These are phyloP conservation scores for Porites divaricata DNA, from an alignment of 92 coral and sea anemone genomes.

Conservation along the genomic window DNA sequence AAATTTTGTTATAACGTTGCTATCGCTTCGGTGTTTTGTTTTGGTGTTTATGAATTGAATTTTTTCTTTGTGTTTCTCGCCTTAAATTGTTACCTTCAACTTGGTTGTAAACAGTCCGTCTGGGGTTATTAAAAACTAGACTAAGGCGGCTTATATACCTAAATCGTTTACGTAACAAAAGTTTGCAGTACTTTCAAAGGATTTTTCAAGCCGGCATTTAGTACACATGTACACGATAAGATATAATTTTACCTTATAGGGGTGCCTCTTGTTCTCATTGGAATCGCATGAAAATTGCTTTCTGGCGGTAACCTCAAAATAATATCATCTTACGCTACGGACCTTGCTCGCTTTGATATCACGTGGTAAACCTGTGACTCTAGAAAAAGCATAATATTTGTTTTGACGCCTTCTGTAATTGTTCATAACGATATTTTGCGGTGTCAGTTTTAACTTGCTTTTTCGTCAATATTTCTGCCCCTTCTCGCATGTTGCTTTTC, in stretches of 20 bases:
- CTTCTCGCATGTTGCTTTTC: background rate
- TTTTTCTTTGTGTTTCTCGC: no score
- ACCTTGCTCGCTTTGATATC: background rate
- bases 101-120: background rate
- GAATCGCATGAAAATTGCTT: background rate
- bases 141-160: no score
- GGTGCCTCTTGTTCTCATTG: background rate
- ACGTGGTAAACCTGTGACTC: conserved; percentile 7
- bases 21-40: no score
- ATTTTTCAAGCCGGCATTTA: background rate
- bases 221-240: no score
- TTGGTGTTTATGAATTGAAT: no score
- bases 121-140: no score
- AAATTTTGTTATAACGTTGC: no score
- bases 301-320: no score
- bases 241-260: background rate
- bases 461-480: background rate
- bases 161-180: no score
- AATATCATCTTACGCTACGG: background rate
- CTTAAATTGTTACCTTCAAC: background rate
- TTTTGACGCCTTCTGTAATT: background rate
- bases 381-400: background rate
- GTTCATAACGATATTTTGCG: background rate
- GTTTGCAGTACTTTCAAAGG: background rate
- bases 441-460: background rate